Evolutionary conservation across 2,797 vertebrate species (phyloP), one percentile per base, ranked within the genome.

Genomic region (Lophura swinhoii): DNA sequence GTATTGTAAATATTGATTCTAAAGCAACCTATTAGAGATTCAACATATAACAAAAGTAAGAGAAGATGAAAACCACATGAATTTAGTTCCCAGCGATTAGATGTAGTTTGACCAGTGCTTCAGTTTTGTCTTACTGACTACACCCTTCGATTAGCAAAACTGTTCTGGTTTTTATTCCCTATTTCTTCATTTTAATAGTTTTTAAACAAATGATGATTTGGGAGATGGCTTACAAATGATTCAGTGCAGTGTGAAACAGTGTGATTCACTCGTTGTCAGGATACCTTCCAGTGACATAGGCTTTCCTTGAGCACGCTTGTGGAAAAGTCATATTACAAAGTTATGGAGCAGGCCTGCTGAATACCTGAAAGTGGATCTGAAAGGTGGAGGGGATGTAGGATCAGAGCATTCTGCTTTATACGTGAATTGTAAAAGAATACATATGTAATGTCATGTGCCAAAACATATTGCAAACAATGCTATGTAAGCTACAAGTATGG

Each of bases 1-100:
- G 74, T 77, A 59, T 75, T 63, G 35, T 91, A 87, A 95, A 83
- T 91, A 91, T 89, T 80, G 63, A 89, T 85, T 91, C 62, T 83
- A 87, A 72, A 68, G 66, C 66, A 87, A 83, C 20, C 49, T 68
- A 66, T 92, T 74, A 83, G 23, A 62, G 12, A 66, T 5, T 43
- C n/a, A 46, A 37, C 22, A 31, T 33, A 33, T 35, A 83, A 79
- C 22, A 79, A 90, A 83, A 6, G 2, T 14, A 55, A 2, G 13
- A 91, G 35, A 74, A 63, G 28, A 83, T 80, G 51, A 84, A 72
- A 33, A 67, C 31, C 0, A 0, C 20, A 8, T 31, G 56, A 12
- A 15, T 70, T 90, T 84, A 1, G 0, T 48, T 87, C 8, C 4
- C 11, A 53, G 8, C 82, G 75, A 84, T 60, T 9, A 5, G 55